phyloP scores from a whole-genome alignment of 2,113 vertebrate genomes.

The Chelonoidis abingdonii region DNA sequence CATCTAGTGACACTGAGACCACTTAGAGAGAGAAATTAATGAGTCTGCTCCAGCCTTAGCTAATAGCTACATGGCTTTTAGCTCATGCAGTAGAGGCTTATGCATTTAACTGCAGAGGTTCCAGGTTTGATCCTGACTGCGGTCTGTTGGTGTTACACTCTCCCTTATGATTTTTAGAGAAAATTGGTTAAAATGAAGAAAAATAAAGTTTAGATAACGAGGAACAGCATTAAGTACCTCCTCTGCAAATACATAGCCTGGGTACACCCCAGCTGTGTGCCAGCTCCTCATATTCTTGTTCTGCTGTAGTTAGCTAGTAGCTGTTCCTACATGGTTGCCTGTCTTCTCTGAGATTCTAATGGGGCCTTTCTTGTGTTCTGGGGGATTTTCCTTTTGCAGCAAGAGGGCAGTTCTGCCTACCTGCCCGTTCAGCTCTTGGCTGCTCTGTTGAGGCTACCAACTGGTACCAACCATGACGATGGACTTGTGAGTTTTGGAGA shows the following conservation, averaged over 20 bases:
- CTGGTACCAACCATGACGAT: constrained; percentile 3
- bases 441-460: background rate
- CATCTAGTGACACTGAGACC: no score
- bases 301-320: background rate
- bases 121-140: no score
- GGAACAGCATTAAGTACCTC: background rate
- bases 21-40: no score
- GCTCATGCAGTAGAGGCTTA: no score
- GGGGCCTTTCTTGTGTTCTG: constrained; percentile 5
- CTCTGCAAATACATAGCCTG: background rate
- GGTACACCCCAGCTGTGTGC: background rate
- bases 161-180: background rate
- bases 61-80: no score
- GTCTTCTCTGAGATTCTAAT: background rate
- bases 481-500: constrained; percentile 42
- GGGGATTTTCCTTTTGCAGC: constrained; percentile 8
- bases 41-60: no score
- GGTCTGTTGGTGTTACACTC: no score
- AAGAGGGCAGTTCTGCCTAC: background rate
- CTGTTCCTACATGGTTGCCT: background rate
- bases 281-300: background rate
- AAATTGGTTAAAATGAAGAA: background rate
- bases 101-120: no score
- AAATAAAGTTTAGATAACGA: background rate
- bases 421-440: background rate